phyloP scores from a whole-genome alignment of 1,140 invertebrate species.

The Trichonephila inaurata region DNA sequence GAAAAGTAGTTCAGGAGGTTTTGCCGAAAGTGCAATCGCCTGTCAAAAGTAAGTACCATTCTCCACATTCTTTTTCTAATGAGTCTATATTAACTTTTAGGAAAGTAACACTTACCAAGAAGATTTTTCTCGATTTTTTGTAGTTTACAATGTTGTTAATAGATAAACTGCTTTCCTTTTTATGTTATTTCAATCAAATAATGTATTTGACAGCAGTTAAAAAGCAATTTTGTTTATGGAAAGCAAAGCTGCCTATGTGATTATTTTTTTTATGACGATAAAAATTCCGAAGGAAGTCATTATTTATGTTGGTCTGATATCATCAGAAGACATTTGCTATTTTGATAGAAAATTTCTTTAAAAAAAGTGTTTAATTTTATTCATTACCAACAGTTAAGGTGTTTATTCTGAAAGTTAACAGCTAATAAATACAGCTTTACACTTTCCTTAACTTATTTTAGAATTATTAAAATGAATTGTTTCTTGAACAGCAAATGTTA shows the following conservation, averaged over 20 bases:
- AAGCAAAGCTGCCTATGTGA: background rate
- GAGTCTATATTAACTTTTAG: background rate
- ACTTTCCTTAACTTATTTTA: too few species aligned
- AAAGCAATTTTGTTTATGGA: too few species aligned
- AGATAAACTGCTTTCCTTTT: background rate
- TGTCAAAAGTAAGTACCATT: constrained; percentile 71
- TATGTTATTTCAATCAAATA: background rate
- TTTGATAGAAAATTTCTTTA: background rate
- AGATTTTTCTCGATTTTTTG: background rate
- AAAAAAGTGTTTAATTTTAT: background rate
- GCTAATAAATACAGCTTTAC: too few species aligned
- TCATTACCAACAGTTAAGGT: background rate
- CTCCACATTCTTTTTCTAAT: constrained; percentile 2
- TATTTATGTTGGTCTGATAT: background rate
- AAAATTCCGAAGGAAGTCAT: background rate
- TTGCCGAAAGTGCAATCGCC: constrained; percentile 37
- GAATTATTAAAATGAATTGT: too few species aligned
- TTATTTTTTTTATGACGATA: background rate
- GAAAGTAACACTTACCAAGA: background rate
- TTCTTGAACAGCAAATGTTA: too few species aligned
- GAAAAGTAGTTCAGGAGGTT: constrained; percentile 54
- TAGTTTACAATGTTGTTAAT: background rate
- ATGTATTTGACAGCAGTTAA: too few species aligned
- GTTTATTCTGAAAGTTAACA: too few species aligned
- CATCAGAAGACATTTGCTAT: background rate